A percentile compares a stretch with the other conserved stretches of the same genome.
These are phyloP conservation scores for Drosophila albomicans DNA, from an alignment of 1,140 invertebrate genomes.

Conservation along the genomic window DNA sequence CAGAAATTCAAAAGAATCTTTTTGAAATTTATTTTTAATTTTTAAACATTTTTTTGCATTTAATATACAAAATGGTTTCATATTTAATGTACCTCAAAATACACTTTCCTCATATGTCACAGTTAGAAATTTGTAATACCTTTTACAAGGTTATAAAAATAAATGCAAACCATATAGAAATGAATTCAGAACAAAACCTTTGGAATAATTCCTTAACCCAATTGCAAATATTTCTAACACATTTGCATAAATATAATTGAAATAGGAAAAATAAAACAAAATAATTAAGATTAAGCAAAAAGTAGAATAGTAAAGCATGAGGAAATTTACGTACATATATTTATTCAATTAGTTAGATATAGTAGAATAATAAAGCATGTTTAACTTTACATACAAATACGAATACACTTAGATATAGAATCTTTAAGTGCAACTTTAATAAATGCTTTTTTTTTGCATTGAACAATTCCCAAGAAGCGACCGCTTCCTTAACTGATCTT, in stretches of 20 bases:
- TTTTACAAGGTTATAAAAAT: background rate
- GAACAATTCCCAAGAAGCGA: background rate
- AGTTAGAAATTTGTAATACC: constrained; percentile 7
- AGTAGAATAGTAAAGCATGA: too few relatives aligned
- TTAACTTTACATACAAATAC: too few relatives aligned
- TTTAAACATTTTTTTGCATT: too few relatives aligned
- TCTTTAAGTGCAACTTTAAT: too few relatives aligned
- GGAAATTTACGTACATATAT: too few relatives aligned
- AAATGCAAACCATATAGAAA: constrained; percentile 8
- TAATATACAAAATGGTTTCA: too few relatives aligned
- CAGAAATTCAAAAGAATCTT: too few relatives aligned
- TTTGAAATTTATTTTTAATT: too few relatives aligned
- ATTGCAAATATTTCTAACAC: constrained; percentile 66
- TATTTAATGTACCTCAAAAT: background rate
- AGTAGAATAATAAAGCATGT: too few relatives aligned
- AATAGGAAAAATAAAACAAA: background rate
- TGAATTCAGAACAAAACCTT: constrained; percentile 20
- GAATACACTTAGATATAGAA: too few relatives aligned
- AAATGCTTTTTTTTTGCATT: too few relatives aligned
- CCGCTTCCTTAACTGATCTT: background rate
- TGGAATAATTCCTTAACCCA: constrained; percentile 59
- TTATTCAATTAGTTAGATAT: too few relatives aligned
- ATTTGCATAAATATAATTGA: background rate
- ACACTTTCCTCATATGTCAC: background rate
- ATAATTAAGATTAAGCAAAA: background rate